Evolutionary conservation across 2,888 invertebrate genomes (phyloP).

Genomic region (Hypercompe scribonia): DNA sequence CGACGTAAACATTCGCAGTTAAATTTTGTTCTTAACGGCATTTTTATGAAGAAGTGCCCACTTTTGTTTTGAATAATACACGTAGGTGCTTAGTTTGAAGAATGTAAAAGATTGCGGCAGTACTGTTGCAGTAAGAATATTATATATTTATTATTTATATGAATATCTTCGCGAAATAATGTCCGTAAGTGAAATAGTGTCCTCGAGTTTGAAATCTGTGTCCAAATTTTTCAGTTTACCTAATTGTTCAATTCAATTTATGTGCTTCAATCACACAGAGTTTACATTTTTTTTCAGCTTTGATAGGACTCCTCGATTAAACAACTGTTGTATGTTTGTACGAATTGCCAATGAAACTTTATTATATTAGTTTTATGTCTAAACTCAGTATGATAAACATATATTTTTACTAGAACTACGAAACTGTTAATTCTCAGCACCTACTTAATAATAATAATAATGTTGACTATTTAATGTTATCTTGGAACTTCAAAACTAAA

Average conservation of each 20-base stretch:
- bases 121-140: neutral
- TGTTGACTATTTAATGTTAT: too few species aligned
- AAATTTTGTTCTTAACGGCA: slow-evolving; percentile 38
- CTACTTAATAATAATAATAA: neutral
- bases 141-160: too few species aligned
- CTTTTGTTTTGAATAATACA: slow-evolving; percentile 2
- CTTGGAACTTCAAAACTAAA: too few species aligned
- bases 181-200: too few species aligned
- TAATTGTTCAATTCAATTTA: too few species aligned
- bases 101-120: neutral
- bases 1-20: slow-evolving; percentile 45
- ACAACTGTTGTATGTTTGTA: neutral
- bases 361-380: too few species aligned
- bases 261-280: too few species aligned
- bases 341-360: neutral
- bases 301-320: neutral
- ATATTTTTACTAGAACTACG: neutral
- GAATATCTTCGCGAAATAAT: too few species aligned
- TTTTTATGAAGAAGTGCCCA: slow-evolving; percentile 18
- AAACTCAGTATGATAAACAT: too few species aligned
- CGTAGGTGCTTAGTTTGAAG: neutral
- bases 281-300: neutral
- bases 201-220: too few species aligned
- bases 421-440: neutral
- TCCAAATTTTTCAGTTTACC: too few species aligned